These are phyloP conservation scores for Halisarca cf. caerulea DNA, from an alignment of 37 sponge, comb jelly and placozoan genomes.

Conservation along the genomic window DNA sequence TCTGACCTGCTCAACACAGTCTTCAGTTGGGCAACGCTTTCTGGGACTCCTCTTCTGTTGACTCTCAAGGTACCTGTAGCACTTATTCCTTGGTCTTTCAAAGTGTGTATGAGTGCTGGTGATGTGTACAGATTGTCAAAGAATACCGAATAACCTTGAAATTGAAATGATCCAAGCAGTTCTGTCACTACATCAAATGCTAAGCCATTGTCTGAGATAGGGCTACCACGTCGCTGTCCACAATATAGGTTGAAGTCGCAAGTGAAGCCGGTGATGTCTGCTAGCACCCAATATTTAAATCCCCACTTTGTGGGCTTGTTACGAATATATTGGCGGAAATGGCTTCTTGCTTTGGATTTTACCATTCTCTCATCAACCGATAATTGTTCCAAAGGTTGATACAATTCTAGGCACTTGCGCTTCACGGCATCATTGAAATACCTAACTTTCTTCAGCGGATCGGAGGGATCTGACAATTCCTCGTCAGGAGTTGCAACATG, in stretches of 20 bases:
- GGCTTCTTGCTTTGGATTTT: slow-evolving; percentile 1
- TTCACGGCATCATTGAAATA: not conserved
- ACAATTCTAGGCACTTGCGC: not conserved
- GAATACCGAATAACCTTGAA: slow-evolving; percentile 52
- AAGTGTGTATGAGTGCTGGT: not conserved
- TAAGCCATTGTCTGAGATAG: not conserved
- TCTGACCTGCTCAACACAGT: not conserved
- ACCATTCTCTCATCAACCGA: slow-evolving; percentile 20
- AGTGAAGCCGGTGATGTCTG: slow-evolving; percentile 32
- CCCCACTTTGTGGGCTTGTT: slow-evolving; percentile 40
- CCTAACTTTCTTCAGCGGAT: not conserved
- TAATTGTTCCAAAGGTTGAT: not conserved
- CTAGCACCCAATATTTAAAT: slow-evolving; percentile 28
- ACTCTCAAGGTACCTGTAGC: slow-evolving; percentile 30
- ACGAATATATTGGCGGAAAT: slow-evolving; percentile 27
- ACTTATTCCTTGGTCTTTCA: not conserved
- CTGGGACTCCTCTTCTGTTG: slow-evolving; percentile 18
- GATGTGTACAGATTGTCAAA: slow-evolving; percentile 48
- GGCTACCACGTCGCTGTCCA: not conserved
- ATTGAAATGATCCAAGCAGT: not conserved
- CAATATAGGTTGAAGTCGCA: slow-evolving; percentile 21
- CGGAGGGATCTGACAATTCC: not conserved
- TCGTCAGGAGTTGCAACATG: not conserved
- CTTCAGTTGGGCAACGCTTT: not conserved
- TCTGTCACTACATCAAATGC: slow-evolving; percentile 42